Conservation (phyloP, 2,888 invertebrate genomes). For the Selenia dentaria region DNA sequence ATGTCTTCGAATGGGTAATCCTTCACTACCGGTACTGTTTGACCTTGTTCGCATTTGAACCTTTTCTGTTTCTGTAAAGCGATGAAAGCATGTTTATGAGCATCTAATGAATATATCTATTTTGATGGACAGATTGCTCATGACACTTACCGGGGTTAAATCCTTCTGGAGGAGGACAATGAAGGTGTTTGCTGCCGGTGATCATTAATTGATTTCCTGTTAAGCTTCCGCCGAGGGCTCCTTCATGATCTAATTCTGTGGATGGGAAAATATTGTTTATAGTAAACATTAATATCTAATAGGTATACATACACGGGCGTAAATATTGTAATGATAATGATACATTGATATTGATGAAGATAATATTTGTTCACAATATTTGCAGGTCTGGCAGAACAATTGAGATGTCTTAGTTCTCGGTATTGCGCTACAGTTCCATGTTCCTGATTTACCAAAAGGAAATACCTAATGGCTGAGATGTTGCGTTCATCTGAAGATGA, state of each 20-base stretch:
- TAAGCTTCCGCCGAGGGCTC: constrained; percentile 81
- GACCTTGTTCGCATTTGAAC: constrained; percentile 84
- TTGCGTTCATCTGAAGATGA: too few relatives aligned
- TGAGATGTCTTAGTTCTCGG: too few relatives aligned
- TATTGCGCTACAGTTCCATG: too few relatives aligned
- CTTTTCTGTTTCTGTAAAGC: constrained; percentile 76
- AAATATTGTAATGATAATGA: too few relatives aligned
- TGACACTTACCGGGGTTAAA: constrained; percentile 74
- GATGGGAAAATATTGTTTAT: too few relatives aligned
- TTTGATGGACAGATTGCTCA: constrained; percentile 1
- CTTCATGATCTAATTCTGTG: constrained; percentile 79
- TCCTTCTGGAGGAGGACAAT: constrained; percentile 90
- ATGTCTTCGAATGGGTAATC: constrained; percentile 84
- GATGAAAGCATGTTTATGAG: constrained; percentile 32
- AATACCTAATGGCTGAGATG: too few relatives aligned
- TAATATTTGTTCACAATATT: too few relatives aligned
- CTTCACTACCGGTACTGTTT: constrained; percentile 83
- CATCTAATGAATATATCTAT: constrained; percentile 32
- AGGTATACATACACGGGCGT: too few relatives aligned
- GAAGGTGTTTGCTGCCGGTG: constrained; percentile 91
- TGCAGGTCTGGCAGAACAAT: too few relatives aligned
- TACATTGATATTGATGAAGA: too few relatives aligned
- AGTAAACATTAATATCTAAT: too few relatives aligned
- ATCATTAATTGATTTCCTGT: constrained; percentile 91
- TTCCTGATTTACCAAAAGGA: too few relatives aligned